Percentiles rank a stretch among this genome's conserved stretches.
Conservation (phyloP, 2,888 invertebrate species). For the Brachyopa scutellaris region DNA sequence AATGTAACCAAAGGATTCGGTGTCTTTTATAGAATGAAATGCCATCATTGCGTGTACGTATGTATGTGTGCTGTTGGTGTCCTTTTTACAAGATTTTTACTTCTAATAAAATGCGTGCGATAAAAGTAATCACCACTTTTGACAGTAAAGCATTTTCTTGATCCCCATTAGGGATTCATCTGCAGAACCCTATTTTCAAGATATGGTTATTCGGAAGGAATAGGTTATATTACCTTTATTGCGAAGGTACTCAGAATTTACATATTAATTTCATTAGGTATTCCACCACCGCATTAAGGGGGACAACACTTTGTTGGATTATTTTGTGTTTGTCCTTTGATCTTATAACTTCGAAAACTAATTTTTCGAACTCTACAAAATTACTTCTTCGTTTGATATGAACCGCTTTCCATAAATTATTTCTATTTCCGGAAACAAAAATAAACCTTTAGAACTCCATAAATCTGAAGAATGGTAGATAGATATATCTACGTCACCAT, state of each 20-base stretch:
- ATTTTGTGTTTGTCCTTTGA: too few species aligned
- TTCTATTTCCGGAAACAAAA: too few species aligned
- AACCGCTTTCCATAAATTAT: too few species aligned
- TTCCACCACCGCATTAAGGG: too few species aligned
- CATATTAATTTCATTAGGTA: too few species aligned
- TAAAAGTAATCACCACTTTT: not conserved
- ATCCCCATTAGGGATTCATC: conserved; percentile 7
- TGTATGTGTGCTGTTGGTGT: not conserved
- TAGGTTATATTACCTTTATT: not conserved
- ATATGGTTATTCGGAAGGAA: not conserved
- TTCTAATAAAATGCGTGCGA: not conserved
- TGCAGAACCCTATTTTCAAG: not conserved
- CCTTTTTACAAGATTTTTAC: not conserved
- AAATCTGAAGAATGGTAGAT: too few species aligned
- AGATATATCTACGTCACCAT: too few species aligned
- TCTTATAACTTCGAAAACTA: too few species aligned
- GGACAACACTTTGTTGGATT: too few species aligned
- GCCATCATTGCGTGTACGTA: not conserved
- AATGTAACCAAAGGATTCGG: conserved; percentile 8
- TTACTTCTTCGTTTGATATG: too few species aligned
- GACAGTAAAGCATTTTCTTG: conserved; percentile 8
- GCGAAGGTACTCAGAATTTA: not conserved
- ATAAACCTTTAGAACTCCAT: too few species aligned
- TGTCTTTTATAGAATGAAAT: conserved; percentile 7
- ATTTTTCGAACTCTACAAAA: too few species aligned